Base-by-base conservation (phyloP, 1,140 invertebrate genomes). In the Dreissena rostriformis region DNA sequence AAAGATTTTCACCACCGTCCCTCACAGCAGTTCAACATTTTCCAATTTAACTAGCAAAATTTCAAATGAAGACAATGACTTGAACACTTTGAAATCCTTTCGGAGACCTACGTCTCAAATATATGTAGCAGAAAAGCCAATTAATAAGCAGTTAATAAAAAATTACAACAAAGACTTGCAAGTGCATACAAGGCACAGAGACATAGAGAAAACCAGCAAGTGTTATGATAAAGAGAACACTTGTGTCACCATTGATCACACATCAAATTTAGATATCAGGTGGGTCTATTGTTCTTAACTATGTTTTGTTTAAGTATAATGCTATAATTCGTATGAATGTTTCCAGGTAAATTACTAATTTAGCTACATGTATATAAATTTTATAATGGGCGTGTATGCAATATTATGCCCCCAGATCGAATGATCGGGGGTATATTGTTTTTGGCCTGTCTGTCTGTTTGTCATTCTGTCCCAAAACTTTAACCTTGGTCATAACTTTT, bases 71-170 rank as follows among this genome's bases (percentile, higher is more conserved):
- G 75, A 84, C 61, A 76, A 78, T 76, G 85, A 88, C 82, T 88
- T 82, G 74, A 86, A 82, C 39, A 84, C 82, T 52, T 77, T 77
- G 66, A 84, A 77, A 39, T 84, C 74, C 15, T 72, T 68, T 39
- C 17, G 67, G 24, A 86, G 84, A 83, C 77, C 84, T 70, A 77
- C 51, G 68, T 84, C 82, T 29, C 68, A 81, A 65, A 84, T 84
- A 24, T 84, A 84, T 65, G 73, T 82, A 19, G 74, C 85, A 53
- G 88, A 88, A 49, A 88, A 87, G 78, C 73, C 53, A 78, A 80
- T 84, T 51, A 86, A 84, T 61, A 88, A 86, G 79, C 86, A 88
- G 61, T 87, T 87, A 79, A 81, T 86, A 57, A 86, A 83, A 78
- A 72, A 79, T 85, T 83, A 67, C 74, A 88, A 77, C 55, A 80